Base-by-base conservation (phyloP, 2,888 invertebrate genomes). In the Labia minor region DNA sequence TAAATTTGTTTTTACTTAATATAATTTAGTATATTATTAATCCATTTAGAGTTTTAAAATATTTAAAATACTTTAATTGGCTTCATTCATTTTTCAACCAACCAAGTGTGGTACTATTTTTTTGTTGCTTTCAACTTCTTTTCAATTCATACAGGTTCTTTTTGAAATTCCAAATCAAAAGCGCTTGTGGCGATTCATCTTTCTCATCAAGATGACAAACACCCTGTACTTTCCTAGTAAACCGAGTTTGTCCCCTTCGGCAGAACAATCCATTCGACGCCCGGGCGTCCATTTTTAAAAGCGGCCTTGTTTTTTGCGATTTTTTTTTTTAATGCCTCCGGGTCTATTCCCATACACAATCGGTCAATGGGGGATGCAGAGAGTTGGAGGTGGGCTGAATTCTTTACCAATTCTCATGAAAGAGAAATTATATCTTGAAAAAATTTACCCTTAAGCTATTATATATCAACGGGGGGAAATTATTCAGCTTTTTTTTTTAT, bases 391-490 rank as follows among this genome's bases (percentile, higher is more conserved):
- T 26, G 26, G 26, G 26, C 3, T 26, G 26, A 26, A 26, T 49
- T 49, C 49, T 49, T 49, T 49, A 16, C 49, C 49, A 49, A 26
- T 26, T 26, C 26, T 26, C 26, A 26, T 26, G 26, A 26, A 49
- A 49, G 49, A 49, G 49, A 49, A 49, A 49, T 49, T 49, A 49
- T 49, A 49, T 49, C 49, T 49, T 49, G 49, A 49, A 49, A 49
- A 49, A 49, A 49, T 10, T 49, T 14, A 49, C 8, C 49, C 49
- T 11, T 16, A 49, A 49, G 49, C 49, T n/a, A 49, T n/a, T n/a
- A 49, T n/a, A 49, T 26, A 26, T 26, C 26, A 26, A 26, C 26
- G 26, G 8, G 26, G 26, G 14, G 16, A 14, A 49, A 49, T 8
- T 49, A n/a, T 49, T 3, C 49, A 4, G 49, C 49, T 49, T 49